Base-by-base conservation (phyloP, 1,140 invertebrate genomes). In the Dryas iulia region DNA sequence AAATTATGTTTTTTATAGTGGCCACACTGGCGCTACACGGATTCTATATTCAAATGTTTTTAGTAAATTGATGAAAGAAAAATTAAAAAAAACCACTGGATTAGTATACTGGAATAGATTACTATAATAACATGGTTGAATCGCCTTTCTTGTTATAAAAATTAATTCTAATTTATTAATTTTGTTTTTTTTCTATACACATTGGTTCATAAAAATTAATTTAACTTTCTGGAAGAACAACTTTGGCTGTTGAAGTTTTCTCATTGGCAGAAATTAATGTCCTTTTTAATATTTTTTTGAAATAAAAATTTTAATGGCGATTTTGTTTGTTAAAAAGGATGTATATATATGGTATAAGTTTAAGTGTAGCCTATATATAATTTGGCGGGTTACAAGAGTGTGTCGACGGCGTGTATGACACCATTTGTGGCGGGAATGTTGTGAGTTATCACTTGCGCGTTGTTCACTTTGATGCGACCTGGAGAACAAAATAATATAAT, bases 401-500 rank as follows among this genome's bases (percentile, higher is more conserved):
- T 93, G 79, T 97, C 96, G 58, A 98, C 93, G 18, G 96, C 96
- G 83, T 98, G 97, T 62, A 98, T 95, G 31, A 98, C 96, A 69
- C 97, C 97, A 89, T 98, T 97, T 56, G 96, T 97, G 28, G 96
- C 95, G 74, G 96, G 96, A 72, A 97, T 95, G 84, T 97, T 97
- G 81, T 95, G 95, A 6, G 95, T 96, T 54, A 96, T 90, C 68
- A 97, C 94, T 75, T 95, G 94, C 47, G 94, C 94, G 73, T 96
- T 95, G 81, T 97, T 97, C 47, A 96, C 94, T 82, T 96, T 96
- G 67, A 97, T 95, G 86, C 95, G 95, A 74, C 96, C 96, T 96
- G 93, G 2, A 11, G 10, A 89, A 90, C 59, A 63, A 62, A 77
- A 28, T 57, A 23, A 3, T 33, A 8, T 59, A 33, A 56, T 2